Percentiles rank a stretch among this genome's conserved stretches.
phyloP scores from a whole-genome alignment of 2,113 vertebrate genomes.

The Alosa alosa region DNA sequence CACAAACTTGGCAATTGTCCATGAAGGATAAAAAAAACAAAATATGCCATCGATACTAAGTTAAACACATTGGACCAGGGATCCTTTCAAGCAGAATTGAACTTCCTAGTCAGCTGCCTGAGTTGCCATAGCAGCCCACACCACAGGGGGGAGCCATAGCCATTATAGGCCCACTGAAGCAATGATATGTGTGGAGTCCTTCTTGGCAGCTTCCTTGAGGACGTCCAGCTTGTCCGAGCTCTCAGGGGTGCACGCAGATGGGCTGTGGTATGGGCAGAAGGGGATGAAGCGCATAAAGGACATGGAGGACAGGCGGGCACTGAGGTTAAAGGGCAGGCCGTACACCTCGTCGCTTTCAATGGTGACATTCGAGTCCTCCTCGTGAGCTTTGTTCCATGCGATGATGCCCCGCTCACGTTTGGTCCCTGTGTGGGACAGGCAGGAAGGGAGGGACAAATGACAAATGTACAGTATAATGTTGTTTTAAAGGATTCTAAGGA shows the following conservation, averaged over 20 bases:
- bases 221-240: slow-evolving; percentile 41
- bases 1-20: background rate
- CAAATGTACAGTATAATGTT: background rate
- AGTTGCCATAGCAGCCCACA: slow-evolving; percentile 9
- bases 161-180: slow-evolving; percentile 56
- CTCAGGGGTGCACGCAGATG: slow-evolving; percentile 16
- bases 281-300: slow-evolving; percentile 77
- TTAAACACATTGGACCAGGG: background rate
- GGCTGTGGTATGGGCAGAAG: slow-evolving; percentile 72
- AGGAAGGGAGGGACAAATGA: background rate
- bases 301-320: slow-evolving; percentile 62
- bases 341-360: slow-evolving; percentile 75
- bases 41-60: background rate
- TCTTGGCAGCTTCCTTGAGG: slow-evolving; percentile 47
- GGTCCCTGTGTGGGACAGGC: slow-evolving; percentile 71
- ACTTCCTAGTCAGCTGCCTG: slow-evolving; percentile 45
- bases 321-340: slow-evolving; percentile 82
- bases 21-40: background rate
- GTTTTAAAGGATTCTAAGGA: background rate
- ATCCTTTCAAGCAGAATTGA: background rate
- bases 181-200: slow-evolving; percentile 54
- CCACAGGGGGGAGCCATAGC: slow-evolving; percentile 4
- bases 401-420: slow-evolving; percentile 83
- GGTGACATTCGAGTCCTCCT: slow-evolving; percentile 60
- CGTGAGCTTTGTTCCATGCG: slow-evolving; percentile 78